Evolutionary conservation across 2,113 vertebrate genomes (phyloP), one percentile per base, ranked within the genome.

Genomic region (Pygoscelis antarcticus): DNA sequence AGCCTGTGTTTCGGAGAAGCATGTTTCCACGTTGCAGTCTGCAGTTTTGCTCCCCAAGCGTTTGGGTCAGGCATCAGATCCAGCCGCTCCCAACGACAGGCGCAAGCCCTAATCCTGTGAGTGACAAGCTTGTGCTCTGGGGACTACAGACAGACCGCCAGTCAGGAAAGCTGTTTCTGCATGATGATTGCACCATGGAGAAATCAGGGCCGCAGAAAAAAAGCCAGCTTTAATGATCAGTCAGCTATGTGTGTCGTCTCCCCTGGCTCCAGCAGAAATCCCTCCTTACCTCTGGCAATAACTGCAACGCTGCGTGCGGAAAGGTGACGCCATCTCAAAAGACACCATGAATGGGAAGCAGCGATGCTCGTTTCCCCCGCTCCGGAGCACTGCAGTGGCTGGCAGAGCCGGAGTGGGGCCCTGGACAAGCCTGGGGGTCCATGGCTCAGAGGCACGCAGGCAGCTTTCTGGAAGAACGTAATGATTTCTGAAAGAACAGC

Each of bases 361-460:
- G n/a, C 1, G 1, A 30, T 17, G 18, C 25, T 55, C 4, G 0
- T 23, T 55, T 57, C 3, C 44, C n/a, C 49, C 0, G 3, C 30
- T 58, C 42, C 8, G 4, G 21, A 75, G 82, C 51, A 42, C 40
- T 1, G 3, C 40, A 34, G 72, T 3, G 20, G 23, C 12, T 4
- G 3, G 30, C 32, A 69, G 44, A 69, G 40, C 9, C 10, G 5
- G 19, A 85, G 23, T 32, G 14, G 3, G 51, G 40, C 8, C 51
- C 36, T 12, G 29, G 44, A 19, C 4, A 3, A 62, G 34, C 36
- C 69, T 2, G 2, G 20, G 34, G 40, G n/a, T 42, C 49, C 30
- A 9, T 4, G 7, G 38, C 68, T 61, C n/a, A 64, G 36, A 69
- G 34, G 27, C 8, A 44, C 3, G 6, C 22, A 17, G n/a, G 46